phyloP scores from a whole-genome alignment of 2,113 vertebrate genomes.

The Lanius collurio region DNA sequence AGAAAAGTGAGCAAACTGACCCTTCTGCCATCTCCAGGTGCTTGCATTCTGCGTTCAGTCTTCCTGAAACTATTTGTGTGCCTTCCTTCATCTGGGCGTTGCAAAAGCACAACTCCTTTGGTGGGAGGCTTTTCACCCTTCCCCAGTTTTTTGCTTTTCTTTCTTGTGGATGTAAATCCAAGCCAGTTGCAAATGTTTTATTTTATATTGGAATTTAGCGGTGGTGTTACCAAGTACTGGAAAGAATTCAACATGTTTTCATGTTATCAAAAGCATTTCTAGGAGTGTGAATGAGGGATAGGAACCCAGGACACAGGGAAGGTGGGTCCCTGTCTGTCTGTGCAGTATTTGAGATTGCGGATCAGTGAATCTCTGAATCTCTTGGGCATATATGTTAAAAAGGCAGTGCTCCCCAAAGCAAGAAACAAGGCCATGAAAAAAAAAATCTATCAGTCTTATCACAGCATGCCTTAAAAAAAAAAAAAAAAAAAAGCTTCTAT shows the following conservation, averaged over 20 bases:
- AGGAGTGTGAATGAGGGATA: neutral
- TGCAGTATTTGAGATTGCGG: neutral
- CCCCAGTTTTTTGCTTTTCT: neutral
- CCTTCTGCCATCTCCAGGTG: neutral
- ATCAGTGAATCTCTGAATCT: neutral
- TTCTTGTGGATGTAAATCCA: neutral
- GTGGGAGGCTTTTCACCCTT: neutral
- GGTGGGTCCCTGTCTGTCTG: accelerated
- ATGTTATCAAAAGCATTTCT: neutral
- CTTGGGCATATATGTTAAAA: neutral
- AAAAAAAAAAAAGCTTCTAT: too few species aligned
- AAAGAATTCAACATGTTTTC: neutral
- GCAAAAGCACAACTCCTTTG: neutral
- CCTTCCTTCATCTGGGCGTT: neutral
- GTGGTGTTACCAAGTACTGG: neutral
- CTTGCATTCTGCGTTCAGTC: neutral
- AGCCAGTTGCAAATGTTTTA: neutral
- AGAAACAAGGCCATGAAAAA: neutral
- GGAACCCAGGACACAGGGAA: neutral
- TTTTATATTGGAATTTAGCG: neutral
- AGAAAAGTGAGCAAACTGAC: neutral
- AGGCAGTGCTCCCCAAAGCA: neutral
- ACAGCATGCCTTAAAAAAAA: neutral
- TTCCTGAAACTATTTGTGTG: neutral
- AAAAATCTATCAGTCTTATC: neutral